Base-by-base conservation (phyloP, 2,797 vertebrate species). In the Tinamus major region DNA sequence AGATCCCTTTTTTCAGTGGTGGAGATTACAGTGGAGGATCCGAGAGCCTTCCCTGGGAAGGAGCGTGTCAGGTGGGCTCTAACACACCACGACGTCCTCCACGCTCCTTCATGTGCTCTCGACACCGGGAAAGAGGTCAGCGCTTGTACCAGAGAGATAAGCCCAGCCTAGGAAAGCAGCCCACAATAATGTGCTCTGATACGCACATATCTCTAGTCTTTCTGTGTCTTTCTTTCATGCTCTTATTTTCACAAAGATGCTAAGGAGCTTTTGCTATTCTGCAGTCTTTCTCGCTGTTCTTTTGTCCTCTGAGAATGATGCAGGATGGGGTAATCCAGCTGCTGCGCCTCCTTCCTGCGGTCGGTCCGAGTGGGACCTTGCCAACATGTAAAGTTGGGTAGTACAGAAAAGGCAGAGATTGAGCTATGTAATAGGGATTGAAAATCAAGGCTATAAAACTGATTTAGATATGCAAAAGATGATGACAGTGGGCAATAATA, bases 1-100 rank as follows among this genome's bases (percentile, higher is more conserved):
- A 82, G n/a, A 79, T 92, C 14, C 26, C 63, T 90, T 93, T 94
- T 93, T 95, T 87, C 61, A 49, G 48, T 27, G n/a, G 16, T 72
- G 27, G 42, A 70, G 55, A 87, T 59, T 59, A 48, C 42, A 79
- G n/a, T 59, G 86, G 92, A 92, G 51, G 65, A 93, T 70, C 74
- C 86, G 53, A 86, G 92, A 87, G 80, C 59, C 80, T 85, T 92
- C 79, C 44, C 24, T 42, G 42, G 55, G 72, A 83, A 85, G 33
- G 55, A 86, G 41, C 69, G 72, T 62, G 39, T 84, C 42, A 76
- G 35, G 68, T 21, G n/a, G 61, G 63, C 87, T 81, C 64, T 93
- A 93, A 87, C 46, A 79, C 68, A 74, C 68, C n/a, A 67, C 2
- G 0, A 69, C 20, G 82, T 91, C 59, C 61, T 87, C 53, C 48